These are phyloP conservation scores for Sitobion miscanthi DNA, from an alignment of 1,140 invertebrate species.

Conservation along the genomic window DNA sequence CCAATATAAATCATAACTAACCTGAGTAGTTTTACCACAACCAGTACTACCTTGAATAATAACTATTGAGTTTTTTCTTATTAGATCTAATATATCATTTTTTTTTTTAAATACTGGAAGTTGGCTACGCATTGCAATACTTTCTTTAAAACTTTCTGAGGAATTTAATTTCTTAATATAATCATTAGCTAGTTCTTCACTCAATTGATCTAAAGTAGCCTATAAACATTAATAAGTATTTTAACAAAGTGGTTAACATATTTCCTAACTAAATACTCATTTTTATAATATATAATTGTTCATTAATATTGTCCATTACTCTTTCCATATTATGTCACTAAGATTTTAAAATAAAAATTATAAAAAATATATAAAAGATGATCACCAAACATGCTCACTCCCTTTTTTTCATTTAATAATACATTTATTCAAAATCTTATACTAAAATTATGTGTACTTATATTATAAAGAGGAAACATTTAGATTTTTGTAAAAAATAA, in stretches of 20 bases:
- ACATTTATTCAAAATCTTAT: too few relatives aligned
- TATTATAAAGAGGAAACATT: too few relatives aligned
- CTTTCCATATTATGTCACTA: not conserved
- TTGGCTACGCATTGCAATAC: slow-evolving; percentile 71
- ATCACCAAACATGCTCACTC: too few relatives aligned
- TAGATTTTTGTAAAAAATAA: too few relatives aligned
- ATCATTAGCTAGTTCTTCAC: slow-evolving; percentile 74
- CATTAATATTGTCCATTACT: not conserved
- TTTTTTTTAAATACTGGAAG: slow-evolving; percentile 80
- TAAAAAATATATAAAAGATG: too few relatives aligned
- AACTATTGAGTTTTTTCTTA: slow-evolving; percentile 74
- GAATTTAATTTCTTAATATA: slow-evolving; percentile 72
- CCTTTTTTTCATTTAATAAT: too few relatives aligned
- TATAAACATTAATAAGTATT: slow-evolving; percentile 59
- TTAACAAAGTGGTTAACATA: not conserved
- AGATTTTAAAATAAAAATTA: too few relatives aligned
- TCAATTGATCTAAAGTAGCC: slow-evolving; percentile 80
- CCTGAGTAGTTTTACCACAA: slow-evolving; percentile 89
- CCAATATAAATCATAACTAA: slow-evolving; percentile 58
- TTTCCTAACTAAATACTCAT: not conserved
- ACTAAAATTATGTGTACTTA: too few relatives aligned
- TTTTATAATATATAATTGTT: not conserved
- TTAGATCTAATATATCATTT: slow-evolving; percentile 78
- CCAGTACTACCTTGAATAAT: slow-evolving; percentile 83
- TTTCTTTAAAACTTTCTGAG: slow-evolving; percentile 69